Percentiles rank a stretch among this genome's conserved stretches.
Conservation (phyloP, 1,140 invertebrate genomes). For the Episyrphus balteatus region DNA sequence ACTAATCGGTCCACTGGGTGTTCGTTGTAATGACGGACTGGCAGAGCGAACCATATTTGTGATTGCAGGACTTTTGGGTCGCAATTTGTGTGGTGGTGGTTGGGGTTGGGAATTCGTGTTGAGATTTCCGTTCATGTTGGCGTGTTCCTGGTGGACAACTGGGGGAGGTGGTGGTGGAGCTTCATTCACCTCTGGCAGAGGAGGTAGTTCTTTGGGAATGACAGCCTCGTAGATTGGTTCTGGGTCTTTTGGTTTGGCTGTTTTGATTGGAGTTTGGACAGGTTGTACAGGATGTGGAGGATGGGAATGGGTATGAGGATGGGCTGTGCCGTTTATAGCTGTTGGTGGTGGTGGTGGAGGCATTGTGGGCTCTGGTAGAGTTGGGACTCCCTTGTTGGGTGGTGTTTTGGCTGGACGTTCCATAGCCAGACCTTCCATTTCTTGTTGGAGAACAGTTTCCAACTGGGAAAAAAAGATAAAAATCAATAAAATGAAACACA, state of each 20-base stretch:
- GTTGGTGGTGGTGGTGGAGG: slow-evolving; percentile 50
- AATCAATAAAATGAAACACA: neutral
- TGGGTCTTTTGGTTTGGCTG: slow-evolving; percentile 19
- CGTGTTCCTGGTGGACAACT: neutral
- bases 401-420: slow-evolving; percentile 18
- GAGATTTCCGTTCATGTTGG: neutral
- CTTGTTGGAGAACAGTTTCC: slow-evolving; percentile 43
- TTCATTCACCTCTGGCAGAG: too few relatives aligned
- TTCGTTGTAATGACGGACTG: slow-evolving; percentile 7
- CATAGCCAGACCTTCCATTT: slow-evolving; percentile 33
- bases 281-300: slow-evolving; percentile 25
- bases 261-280: slow-evolving; percentile 21
- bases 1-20: slow-evolving; percentile 4
- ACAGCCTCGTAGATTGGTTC: slow-evolving; percentile 82
- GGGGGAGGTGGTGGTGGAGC: slow-evolving; percentile 4
- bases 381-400: slow-evolving; percentile 41
- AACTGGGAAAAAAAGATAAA: slow-evolving; percentile 16
- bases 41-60: slow-evolving; percentile 9
- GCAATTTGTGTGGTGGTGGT: slow-evolving; percentile 17
- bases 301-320: slow-evolving; percentile 6
- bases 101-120: neutral
- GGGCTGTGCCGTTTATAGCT: slow-evolving; percentile 26
- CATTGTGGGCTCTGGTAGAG: slow-evolving; percentile 60
- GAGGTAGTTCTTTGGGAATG: slow-evolving; percentile 47
- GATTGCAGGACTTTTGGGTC: slow-evolving; percentile 28